Conservation (phyloP, 2,113 vertebrate genomes). For the Halichoerus grypus region DNA sequence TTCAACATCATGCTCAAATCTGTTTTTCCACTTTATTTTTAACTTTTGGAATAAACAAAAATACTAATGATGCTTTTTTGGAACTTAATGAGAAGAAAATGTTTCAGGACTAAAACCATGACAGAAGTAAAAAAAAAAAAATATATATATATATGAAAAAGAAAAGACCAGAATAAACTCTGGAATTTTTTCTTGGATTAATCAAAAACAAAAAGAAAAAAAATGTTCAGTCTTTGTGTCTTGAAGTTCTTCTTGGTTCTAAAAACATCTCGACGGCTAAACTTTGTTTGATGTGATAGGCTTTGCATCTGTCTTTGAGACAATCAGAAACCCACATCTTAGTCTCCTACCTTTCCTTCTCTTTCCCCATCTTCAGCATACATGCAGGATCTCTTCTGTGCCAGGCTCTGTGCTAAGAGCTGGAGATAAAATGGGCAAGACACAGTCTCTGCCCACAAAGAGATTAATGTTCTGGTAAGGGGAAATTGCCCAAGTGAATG, state of each 20-base stretch:
- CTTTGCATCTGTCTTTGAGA: background rate
- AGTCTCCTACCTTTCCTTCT: background rate
- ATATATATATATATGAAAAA: constrained; percentile 24
- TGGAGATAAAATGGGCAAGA: constrained; percentile 42
- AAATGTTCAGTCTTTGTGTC: constrained; percentile 59
- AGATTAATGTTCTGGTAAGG: background rate
- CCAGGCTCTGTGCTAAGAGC: background rate
- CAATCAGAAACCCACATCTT: background rate
- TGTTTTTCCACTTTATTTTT: constrained; percentile 86
- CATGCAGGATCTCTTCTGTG: background rate
- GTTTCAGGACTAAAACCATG: constrained; percentile 80
- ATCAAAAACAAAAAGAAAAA: constrained; percentile 81
- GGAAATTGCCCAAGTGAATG: constrained; percentile 10
- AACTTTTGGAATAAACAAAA: constrained; percentile 85
- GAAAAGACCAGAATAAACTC: constrained; percentile 70
- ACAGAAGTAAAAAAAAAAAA: constrained; percentile 78
- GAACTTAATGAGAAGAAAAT: constrained; percentile 87
- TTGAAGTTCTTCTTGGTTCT: constrained; percentile 76
- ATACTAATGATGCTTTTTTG: constrained; percentile 86
- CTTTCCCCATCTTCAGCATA: background rate
- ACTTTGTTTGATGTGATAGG: background rate
- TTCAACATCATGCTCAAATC: constrained; percentile 78
- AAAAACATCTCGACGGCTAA: constrained; percentile 23
- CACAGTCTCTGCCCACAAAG: background rate
- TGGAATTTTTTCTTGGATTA: constrained; percentile 83